A percentile compares a stretch with the other conserved stretches of the same genome.
These are phyloP conservation scores for Ectemnius continuus DNA, from an alignment of 2,888 invertebrate species.

Conservation along the genomic window DNA sequence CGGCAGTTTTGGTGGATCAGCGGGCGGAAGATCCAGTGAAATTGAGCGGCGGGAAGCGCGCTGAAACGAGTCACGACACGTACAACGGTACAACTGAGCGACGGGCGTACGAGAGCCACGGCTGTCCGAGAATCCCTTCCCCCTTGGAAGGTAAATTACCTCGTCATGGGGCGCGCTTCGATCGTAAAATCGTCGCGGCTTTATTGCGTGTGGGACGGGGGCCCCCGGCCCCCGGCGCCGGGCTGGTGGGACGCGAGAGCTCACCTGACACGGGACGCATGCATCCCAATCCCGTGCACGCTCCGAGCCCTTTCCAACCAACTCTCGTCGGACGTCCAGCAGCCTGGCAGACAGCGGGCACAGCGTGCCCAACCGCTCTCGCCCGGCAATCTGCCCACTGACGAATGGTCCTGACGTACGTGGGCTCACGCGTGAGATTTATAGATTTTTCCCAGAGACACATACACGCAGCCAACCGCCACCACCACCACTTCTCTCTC, in stretches of 20 bases:
- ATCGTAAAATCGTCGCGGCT: constrained; percentile 59
- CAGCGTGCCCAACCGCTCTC: constrained; percentile 10
- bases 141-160: constrained; percentile 54
- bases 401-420: constrained; percentile 60
- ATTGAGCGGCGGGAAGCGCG: neutral
- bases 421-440: constrained; percentile 51
- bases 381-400: constrained; percentile 55
- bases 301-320: neutral
- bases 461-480: neutral
- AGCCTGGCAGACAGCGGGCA: neutral
- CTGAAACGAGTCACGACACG: neutral
- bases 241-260: neutral
- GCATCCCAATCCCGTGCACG: neutral
- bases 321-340: neutral
- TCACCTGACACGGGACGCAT: constrained; percentile 29
- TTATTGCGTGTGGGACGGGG: constrained; percentile 53
- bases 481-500: no score
- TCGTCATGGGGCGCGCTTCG: constrained; percentile 51
- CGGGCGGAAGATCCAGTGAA: no score
- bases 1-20: no score
- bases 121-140: constrained; percentile 32
- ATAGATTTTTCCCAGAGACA: constrained; percentile 53
- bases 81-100: constrained; percentile 1
- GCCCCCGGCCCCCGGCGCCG: constrained; percentile 25
- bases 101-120: neutral